These are phyloP conservation scores for Triplophysa yarkandensis DNA, from an alignment of 2,797 vertebrate species.

Conservation along the genomic window DNA sequence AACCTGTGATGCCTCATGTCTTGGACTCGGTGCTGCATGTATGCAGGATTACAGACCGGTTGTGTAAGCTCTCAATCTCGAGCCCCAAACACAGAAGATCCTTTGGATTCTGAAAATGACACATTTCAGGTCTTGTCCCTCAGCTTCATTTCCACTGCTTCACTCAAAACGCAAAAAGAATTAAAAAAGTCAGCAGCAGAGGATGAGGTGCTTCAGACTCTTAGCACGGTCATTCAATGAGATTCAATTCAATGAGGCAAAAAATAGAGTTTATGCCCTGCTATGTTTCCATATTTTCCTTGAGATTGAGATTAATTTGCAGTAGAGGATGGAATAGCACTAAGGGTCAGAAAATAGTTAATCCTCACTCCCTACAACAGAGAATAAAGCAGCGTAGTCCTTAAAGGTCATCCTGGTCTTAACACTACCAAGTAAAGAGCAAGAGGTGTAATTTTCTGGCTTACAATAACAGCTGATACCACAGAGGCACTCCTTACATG, in stretches of 20 bases:
- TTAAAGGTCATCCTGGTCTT: no score
- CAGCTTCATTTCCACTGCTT: slow-evolving; percentile 28
- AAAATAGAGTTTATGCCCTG: background rate
- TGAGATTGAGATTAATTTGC: background rate
- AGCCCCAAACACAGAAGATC: slow-evolving; percentile 5
- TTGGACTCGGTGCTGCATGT: slow-evolving; percentile 19
- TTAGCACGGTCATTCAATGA: background rate
- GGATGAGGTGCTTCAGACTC: slow-evolving; percentile 5
- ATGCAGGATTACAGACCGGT: slow-evolving; percentile 11
- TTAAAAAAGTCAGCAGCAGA: no score
- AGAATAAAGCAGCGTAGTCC: no score
- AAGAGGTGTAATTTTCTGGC: no score
- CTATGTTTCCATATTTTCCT: background rate
- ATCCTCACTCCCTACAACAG: no score
- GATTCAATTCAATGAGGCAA: slow-evolving; percentile 30
- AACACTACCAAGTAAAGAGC: no score
- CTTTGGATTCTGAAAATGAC: background rate
- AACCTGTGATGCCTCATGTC: slow-evolving; percentile 14
- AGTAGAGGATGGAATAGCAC: background rate
- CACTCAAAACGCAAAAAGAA: slow-evolving; percentile 28
- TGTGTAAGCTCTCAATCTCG: slow-evolving; percentile 12
- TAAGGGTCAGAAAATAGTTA: background rate
- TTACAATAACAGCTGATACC: no score
- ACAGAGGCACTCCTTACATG: no score
- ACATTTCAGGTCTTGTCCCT: slow-evolving; percentile 17